Evolutionary conservation across 2,113 vertebrate genomes (phyloP).

Genomic region (Aix galericulata): DNA sequence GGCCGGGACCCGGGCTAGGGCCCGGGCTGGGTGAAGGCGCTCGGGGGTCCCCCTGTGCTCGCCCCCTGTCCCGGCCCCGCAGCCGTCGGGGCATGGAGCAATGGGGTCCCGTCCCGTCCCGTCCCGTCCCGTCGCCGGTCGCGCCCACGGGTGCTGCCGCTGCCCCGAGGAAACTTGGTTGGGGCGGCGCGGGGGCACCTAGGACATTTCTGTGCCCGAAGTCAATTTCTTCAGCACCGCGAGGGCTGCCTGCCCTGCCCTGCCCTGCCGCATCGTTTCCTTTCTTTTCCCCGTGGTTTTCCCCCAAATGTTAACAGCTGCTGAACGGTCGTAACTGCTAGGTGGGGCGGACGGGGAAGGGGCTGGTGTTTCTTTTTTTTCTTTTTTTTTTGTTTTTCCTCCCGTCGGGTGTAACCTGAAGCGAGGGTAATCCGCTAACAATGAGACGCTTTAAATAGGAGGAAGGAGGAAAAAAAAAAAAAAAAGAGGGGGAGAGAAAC

Average conservation of each 20-base stretch:
- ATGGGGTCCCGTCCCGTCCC: neutral
- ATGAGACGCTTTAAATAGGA: neutral
- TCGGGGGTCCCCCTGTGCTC: no score
- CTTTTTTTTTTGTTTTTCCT: neutral
- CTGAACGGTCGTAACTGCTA: neutral
- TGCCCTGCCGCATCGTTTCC: neutral
- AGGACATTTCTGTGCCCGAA: neutral
- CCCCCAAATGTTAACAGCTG: neutral
- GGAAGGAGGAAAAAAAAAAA: neutral
- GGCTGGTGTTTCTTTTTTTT: neutral
- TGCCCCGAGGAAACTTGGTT: neutral
- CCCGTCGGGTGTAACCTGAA: conserved; percentile 9
- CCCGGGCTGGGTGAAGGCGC: no score
- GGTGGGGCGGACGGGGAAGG: neutral
- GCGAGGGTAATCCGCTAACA: conserved; percentile 21
- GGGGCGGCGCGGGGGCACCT: neutral
- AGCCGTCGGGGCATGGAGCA: neutral
- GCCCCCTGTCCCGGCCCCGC: neutral
- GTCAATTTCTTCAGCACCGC: neutral
- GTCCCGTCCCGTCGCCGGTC: neutral
- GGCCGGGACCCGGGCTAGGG: no score
- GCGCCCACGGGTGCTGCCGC: neutral
- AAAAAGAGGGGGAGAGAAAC: neutral
- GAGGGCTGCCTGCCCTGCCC: neutral
- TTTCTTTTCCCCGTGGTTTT: neutral